Conservation (phyloP, 2,888 invertebrate genomes). For the Spilarctia lutea region DNA sequence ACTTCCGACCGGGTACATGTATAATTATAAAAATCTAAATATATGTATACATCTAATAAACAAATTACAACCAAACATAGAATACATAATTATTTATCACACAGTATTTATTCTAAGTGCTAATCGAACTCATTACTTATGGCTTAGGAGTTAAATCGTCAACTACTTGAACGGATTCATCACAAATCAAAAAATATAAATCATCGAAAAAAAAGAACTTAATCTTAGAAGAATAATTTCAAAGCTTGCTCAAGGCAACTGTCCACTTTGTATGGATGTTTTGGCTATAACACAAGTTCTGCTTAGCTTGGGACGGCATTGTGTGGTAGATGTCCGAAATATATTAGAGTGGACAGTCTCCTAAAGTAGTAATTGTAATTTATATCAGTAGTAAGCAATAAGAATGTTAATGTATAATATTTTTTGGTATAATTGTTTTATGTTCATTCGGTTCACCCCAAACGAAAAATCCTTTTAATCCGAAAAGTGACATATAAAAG, state of each 20-base stretch:
- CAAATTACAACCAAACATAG: background rate
- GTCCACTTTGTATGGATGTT: no score
- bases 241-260: no score
- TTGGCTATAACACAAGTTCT: no score
- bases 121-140: background rate
- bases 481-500: background rate
- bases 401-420: no score
- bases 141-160: background rate
- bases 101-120: background rate
- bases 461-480: background rate
- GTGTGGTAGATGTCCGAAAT: no score
- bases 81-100: background rate
- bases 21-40: background rate
- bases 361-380: no score
- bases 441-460: no score
- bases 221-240: background rate
- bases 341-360: no score
- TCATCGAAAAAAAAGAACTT: background rate
- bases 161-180: background rate
- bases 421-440: no score
- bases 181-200: background rate
- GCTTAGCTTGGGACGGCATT: no score
- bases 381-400: no score
- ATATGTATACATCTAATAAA: background rate
- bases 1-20: background rate